Base-by-base conservation (phyloP, 2,888 invertebrate species). In the Tetrapedia diversipes region DNA sequence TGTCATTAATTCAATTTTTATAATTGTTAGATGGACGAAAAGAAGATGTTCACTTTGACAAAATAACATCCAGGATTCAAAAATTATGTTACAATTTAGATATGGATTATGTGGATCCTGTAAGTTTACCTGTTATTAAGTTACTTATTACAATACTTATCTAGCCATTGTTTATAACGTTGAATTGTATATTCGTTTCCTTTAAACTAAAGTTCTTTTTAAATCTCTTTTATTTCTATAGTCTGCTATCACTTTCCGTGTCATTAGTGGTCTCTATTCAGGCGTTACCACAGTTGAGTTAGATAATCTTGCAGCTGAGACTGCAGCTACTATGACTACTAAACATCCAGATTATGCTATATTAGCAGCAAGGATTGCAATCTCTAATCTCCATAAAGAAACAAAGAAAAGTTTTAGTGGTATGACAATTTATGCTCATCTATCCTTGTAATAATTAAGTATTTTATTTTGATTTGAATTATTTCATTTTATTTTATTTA, bases 301-400 rank as follows among this genome's bases (percentile, higher is more conserved):
- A 85, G 99, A 99, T 92, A 99, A 98, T 91, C 93, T 99, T 80
- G 99, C 99, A 53, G 99, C 99, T 0, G 99, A 99, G 92, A 99
- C 97, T 47, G 98, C 99, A n/a, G 99, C 99, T 14, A 97, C 97
- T 37, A 97, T 99, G 96, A 99, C 99, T 0, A 98, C 98, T 3
- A 96, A 96, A 88, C 99, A 99, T 92, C 98, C 99, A 0, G 99
- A 99, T 92, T 99, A 99, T 93, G 99, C 97, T 6, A 93, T 96
- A 73, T 92, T 97, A 63, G 97, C 97, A 65, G 97, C 97, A 3
- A 94, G 99, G 83, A 96, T 99, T 88, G 99, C 98, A 8, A 96
- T 99, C 53, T 98, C 99, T 0, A 99, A 99, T 93, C 93, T 99
- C 76, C 99, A 99, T 89, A 99, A 99, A 90, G 98, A 99, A 93